Evolutionary conservation across 1,140 invertebrate genomes (phyloP).

Genomic region (Tetramorium simillimum): DNA sequence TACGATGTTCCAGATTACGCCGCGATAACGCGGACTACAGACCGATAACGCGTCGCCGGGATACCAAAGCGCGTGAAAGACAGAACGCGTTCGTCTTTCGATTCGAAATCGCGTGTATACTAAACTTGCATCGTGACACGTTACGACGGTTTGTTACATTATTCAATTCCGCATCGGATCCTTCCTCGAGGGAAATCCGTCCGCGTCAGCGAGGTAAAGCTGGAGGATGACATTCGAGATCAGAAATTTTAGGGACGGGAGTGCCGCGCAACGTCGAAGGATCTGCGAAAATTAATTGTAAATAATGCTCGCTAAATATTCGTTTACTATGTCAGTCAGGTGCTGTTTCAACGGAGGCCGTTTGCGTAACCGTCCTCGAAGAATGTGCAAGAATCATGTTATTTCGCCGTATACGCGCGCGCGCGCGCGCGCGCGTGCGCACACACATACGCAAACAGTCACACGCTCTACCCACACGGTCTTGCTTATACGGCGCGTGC

Average conservation of each 20-base stretch:
- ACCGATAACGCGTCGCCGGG: slow-evolving; percentile 37
- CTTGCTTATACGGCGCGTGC: slow-evolving; percentile 21
- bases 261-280: background rate
- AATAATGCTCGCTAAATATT: slow-evolving; percentile 18
- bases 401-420: background rate
- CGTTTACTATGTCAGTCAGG: slow-evolving; percentile 2
- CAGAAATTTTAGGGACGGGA: background rate
- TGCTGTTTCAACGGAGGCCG: slow-evolving; percentile 18
- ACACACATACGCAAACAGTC: background rate
- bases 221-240: background rate
- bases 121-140: background rate
- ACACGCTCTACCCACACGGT: background rate
- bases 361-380: slow-evolving; percentile 48
- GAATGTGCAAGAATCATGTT: slow-evolving; percentile 51
- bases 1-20: slow-evolving; percentile 37
- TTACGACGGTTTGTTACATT: background rate
- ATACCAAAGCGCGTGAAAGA: slow-evolving; percentile 25
- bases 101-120: background rate
- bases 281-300: background rate
- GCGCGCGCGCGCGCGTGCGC: too few species aligned
- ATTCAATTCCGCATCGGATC: background rate
- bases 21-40: slow-evolving; percentile 52
- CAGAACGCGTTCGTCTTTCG: too few species aligned
- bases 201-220: background rate
- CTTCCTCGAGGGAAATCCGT: background rate